Evolutionary conservation across 2,113 vertebrate species (phyloP).

Genomic region (Burhinus oedicnemus): DNA sequence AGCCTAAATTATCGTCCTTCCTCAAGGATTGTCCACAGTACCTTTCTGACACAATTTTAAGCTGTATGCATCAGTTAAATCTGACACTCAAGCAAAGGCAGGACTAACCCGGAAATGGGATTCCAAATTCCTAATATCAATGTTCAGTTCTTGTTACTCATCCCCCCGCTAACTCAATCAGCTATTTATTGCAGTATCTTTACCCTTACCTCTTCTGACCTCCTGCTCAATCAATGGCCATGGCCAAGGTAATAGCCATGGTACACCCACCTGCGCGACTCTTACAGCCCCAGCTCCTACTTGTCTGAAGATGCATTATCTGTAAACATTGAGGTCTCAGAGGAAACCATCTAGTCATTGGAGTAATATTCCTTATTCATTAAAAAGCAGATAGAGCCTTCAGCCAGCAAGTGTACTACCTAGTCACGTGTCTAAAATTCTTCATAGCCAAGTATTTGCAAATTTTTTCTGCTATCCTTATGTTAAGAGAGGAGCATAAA

Average conservation of each 20-base stretch:
- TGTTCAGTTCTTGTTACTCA: background rate
- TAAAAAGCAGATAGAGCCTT: background rate
- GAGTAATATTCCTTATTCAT: background rate
- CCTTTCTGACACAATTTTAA: background rate
- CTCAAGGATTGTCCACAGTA: background rate
- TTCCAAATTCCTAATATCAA: background rate
- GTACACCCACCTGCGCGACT: background rate
- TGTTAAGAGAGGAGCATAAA: background rate
- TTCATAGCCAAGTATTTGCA: background rate
- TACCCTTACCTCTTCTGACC: background rate
- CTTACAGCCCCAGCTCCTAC: background rate
- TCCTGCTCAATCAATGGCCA: background rate
- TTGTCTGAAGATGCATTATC: fast-evolving
- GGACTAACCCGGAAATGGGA: background rate
- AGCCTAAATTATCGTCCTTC: background rate
- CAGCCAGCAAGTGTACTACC: background rate
- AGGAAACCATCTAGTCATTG: background rate
- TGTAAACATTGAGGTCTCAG: background rate
- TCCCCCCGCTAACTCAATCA: too few relatives aligned
- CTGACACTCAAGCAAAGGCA: background rate
- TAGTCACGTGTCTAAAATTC: background rate
- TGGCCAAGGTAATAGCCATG: background rate
- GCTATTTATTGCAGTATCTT: background rate
- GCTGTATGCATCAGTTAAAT: background rate
- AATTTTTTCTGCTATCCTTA: background rate